Evolutionary conservation across 2,113 vertebrate species (phyloP).

Genomic region (Probosciger aterrimus): DNA sequence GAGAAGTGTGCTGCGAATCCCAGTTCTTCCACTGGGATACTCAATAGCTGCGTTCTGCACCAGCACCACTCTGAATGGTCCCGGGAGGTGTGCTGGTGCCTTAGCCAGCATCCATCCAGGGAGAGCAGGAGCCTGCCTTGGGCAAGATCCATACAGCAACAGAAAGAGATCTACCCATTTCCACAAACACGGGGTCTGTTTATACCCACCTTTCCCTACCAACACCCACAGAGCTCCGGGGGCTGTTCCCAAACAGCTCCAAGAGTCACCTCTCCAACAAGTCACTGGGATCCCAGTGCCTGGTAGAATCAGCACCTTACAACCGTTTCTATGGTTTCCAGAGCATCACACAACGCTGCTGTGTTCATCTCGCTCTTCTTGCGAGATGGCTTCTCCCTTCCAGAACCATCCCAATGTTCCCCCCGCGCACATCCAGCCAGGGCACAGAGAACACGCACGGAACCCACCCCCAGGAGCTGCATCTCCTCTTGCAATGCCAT

Average conservation of each 20-base stretch:
- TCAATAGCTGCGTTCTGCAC: neutral
- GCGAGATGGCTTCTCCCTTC: neutral
- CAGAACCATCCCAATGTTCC: neutral
- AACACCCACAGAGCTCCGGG: neutral
- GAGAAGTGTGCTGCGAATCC: neutral
- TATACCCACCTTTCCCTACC: neutral
- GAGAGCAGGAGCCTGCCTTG: neutral
- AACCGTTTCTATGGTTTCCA: neutral
- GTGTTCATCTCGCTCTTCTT: neutral
- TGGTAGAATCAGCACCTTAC: neutral
- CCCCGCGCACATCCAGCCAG: neutral
- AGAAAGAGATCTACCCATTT: neutral
- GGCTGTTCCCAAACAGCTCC: neutral
- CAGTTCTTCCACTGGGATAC: neutral
- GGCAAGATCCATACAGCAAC: neutral
- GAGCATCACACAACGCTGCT: neutral
- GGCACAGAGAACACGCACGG: rapidly evolving
- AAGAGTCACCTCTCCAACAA: neutral
- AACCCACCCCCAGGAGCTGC: neutral
- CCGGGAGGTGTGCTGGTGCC: neutral
- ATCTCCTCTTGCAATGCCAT: neutral
- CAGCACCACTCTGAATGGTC: neutral
- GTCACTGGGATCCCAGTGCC: neutral
- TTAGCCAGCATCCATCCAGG: neutral
- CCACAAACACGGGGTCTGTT: neutral